These are phyloP conservation scores for Atethmia centrago DNA, from an alignment of 2,888 invertebrate genomes.

Conservation along the genomic window DNA sequence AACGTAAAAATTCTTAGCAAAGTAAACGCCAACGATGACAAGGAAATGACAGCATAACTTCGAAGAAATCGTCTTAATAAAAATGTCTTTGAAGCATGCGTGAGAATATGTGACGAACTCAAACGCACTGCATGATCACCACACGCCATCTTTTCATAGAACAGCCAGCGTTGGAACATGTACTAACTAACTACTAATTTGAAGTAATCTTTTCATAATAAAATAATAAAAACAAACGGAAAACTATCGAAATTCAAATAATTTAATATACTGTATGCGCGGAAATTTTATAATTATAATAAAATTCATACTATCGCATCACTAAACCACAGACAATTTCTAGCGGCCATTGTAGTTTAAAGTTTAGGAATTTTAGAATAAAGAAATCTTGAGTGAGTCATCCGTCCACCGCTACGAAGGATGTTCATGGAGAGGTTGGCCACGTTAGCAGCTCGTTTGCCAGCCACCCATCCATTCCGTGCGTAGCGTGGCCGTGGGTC, in stretches of 20 bases:
- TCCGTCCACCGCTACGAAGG: background rate
- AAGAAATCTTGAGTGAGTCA: too few species aligned
- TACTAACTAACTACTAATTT: too few species aligned
- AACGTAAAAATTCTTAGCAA: constrained; percentile 20
- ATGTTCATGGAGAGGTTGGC: background rate
- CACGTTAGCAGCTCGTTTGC: background rate
- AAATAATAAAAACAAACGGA: too few species aligned
- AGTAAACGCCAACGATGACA: constrained; percentile 30
- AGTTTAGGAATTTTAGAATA: too few species aligned
- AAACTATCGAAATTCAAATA: too few species aligned
- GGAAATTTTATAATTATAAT: too few species aligned
- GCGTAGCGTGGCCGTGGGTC: background rate
- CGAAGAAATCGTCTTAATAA: constrained; percentile 80
- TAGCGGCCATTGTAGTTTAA: background rate
- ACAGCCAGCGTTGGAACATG: background rate
- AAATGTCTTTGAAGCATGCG: constrained; percentile 72
- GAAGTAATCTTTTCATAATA: too few species aligned
- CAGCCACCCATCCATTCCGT: background rate
- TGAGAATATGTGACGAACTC: constrained; percentile 73
- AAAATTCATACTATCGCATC: too few species aligned
- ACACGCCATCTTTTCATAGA: constrained; percentile 33
- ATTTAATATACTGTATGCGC: too few species aligned
- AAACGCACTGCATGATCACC: constrained; percentile 47
- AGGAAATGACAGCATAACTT: constrained; percentile 67
- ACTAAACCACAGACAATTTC: too few species aligned